phyloP scores from a whole-genome alignment of 2,888 invertebrate genomes.

The Drosophila nr. perissopoda region DNA sequence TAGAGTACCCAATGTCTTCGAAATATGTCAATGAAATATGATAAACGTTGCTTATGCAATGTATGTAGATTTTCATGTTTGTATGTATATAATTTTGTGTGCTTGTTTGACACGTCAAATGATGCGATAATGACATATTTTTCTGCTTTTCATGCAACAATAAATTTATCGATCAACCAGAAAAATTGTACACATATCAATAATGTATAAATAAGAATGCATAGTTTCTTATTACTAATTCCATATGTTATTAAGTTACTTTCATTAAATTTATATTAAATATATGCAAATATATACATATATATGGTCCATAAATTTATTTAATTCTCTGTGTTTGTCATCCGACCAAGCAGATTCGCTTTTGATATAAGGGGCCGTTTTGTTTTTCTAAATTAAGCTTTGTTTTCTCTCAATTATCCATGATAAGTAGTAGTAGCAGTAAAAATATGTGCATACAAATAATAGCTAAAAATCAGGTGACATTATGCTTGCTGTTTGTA shows the following conservation, averaged over 20 bases:
- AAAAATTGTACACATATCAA: constrained; percentile 13
- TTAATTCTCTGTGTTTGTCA: no score
- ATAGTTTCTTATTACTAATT: not conserved
- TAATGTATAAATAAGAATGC: constrained; percentile 10
- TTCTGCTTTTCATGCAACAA: constrained; percentile 27
- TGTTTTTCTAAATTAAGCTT: not conserved
- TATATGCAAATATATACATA: not conserved
- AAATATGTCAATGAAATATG: constrained; percentile 12
- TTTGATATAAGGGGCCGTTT: not conserved
- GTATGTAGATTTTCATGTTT: constrained; percentile 10
- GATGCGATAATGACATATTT: constrained; percentile 22
- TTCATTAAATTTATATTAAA: not conserved
- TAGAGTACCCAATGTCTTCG: constrained; percentile 7
- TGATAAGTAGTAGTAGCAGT: not conserved
- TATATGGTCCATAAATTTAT: no score
- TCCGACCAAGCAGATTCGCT: no score
- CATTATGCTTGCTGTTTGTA: constrained; percentile 5
- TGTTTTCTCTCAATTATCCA: not conserved
- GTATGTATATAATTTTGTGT: constrained; percentile 2
- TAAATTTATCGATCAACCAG: constrained; percentile 15
- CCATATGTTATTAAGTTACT: not conserved
- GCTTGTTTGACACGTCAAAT: constrained; percentile 8
- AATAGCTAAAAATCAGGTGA: not conserved
- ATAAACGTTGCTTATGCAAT: constrained; percentile 9
- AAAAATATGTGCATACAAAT: not conserved